Evolutionary conservation across 2,113 vertebrate species (phyloP).

Genomic region (Romanogobio albipinnatus): DNA sequence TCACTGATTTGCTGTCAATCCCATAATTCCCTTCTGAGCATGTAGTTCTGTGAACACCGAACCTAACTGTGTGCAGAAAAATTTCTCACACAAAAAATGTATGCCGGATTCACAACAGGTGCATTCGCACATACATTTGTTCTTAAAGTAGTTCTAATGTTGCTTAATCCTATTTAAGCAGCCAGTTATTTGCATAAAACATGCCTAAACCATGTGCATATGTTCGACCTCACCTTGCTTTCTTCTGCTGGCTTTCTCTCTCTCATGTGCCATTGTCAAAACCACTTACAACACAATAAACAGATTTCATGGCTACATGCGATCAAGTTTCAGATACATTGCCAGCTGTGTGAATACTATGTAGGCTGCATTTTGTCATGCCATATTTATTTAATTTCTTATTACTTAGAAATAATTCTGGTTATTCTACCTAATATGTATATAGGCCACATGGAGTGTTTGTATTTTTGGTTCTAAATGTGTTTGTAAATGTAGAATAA

Average conservation of each 20-base stretch:
- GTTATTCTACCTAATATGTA: neutral
- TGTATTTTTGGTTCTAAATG: neutral
- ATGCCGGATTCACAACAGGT: neutral
- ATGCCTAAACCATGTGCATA: neutral
- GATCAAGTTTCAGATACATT: neutral
- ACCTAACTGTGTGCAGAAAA: neutral
- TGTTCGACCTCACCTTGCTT: neutral
- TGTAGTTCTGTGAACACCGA: neutral
- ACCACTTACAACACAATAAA: neutral
- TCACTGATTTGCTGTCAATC: neutral
- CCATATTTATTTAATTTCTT: neutral
- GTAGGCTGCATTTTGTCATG: neutral
- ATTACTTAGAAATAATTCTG: neutral
- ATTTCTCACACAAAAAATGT: neutral
- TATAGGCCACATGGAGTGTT: neutral
- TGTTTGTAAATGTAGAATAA: neutral
- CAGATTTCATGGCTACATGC: neutral
- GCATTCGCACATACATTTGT: neutral
- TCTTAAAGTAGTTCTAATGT: neutral
- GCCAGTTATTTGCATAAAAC: neutral
- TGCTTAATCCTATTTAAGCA: neutral
- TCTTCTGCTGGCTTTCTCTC: neutral
- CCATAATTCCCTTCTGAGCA: neutral
- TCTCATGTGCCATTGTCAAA: neutral
- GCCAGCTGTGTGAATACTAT: neutral